These are phyloP conservation scores for Chloropsis cyanopogon DNA, from an alignment of 2,113 vertebrate genomes.

Conservation along the genomic window DNA sequence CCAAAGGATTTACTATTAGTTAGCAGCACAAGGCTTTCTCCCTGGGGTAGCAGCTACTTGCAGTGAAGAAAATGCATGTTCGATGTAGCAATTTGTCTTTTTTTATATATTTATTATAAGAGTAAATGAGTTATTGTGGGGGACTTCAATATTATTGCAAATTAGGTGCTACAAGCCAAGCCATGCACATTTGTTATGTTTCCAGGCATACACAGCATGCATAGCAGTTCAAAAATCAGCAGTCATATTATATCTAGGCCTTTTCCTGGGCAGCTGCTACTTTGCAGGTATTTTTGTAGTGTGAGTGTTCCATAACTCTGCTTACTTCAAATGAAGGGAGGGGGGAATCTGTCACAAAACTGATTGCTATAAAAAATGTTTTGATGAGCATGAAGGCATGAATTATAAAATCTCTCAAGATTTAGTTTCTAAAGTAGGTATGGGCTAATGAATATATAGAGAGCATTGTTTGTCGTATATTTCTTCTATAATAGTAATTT, in stretches of 20 bases:
- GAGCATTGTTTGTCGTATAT: conserved; percentile 17
- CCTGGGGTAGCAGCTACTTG: conserved; percentile 79
- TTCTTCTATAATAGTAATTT: conserved; percentile 48
- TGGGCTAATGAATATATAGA: conserved; percentile 51
- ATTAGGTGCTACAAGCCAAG: conserved; percentile 77
- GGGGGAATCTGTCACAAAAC: conserved; percentile 37
- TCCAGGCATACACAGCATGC: conserved; percentile 70
- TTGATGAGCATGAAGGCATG: conserved; percentile 55
- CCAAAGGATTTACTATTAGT: conserved; percentile 84
- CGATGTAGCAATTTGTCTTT: conserved; percentile 88
- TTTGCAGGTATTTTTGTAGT: conserved; percentile 28
- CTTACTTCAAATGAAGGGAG: background rate
- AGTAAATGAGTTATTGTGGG: conserved; percentile 85
- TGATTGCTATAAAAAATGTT: conserved; percentile 60
- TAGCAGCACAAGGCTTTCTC: conserved; percentile 79
- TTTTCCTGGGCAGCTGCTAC: conserved; percentile 46
- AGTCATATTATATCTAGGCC: conserved; percentile 51
- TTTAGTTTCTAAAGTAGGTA: conserved; percentile 51
- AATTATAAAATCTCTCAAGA: conserved; percentile 58
- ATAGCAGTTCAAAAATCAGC: conserved; percentile 70
- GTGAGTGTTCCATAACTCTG: conserved; percentile 33
- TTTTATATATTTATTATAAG: conserved; percentile 87
- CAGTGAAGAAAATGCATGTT: conserved; percentile 84
- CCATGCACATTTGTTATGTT: conserved; percentile 79
- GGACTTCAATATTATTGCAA: conserved; percentile 83